A percentile compares a stretch with the other conserved stretches of the same genome.
phyloP scores from a whole-genome alignment of 2,113 vertebrate species.

The Laterallus jamaicensis region DNA sequence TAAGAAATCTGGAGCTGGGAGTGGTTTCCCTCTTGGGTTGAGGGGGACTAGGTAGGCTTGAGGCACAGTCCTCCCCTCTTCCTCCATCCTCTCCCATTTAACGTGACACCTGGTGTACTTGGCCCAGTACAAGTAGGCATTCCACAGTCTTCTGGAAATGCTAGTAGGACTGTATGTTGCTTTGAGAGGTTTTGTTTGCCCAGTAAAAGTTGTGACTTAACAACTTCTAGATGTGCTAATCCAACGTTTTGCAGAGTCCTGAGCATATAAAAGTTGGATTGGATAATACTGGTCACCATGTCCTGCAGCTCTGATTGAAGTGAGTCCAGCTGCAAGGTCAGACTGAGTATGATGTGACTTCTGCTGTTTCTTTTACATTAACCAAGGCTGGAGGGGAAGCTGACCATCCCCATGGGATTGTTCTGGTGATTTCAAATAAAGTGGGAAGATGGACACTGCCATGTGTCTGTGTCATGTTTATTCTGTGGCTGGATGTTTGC shows the following conservation, averaged over 20 bases:
- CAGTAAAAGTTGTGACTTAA: background rate
- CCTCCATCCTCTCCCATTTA: background rate
- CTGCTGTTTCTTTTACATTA: background rate
- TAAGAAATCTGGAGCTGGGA: background rate
- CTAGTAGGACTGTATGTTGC: background rate
- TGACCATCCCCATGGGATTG: background rate
- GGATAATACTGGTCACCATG: background rate
- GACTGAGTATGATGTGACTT: background rate
- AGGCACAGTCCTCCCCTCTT: background rate
- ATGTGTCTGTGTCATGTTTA: background rate
- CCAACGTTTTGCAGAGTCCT: background rate
- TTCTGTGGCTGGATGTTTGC: background rate
- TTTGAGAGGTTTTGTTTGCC: background rate
- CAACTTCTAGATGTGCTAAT: background rate
- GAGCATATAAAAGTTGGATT: background rate
- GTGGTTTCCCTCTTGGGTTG: background rate
- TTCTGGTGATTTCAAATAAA: conserved; percentile 53
- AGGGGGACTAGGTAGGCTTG: background rate
- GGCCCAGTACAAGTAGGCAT: background rate
- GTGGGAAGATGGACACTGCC: background rate
- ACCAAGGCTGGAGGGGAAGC: background rate
- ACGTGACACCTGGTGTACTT: background rate
- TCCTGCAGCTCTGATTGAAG: background rate
- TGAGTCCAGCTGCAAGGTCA: background rate
- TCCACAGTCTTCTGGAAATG: background rate